Base-by-base conservation (phyloP, 2,888 invertebrate species). In the Piscicola geometra region DNA sequence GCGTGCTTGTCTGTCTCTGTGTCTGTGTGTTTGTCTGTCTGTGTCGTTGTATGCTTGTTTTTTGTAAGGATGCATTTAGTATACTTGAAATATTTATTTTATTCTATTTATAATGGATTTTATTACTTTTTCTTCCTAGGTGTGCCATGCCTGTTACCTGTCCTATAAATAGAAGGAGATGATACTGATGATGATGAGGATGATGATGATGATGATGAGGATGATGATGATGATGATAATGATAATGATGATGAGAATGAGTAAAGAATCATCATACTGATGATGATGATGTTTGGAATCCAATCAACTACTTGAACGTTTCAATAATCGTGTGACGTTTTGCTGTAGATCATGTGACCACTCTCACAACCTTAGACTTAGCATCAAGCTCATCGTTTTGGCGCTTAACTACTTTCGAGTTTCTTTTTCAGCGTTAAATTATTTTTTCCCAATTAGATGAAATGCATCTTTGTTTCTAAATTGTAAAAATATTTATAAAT, bases 1-100 rank as follows among this genome's bases (percentile, higher is more conserved):
- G 94, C 94, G 86, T 90, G 90, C 72, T 98, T 97, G 87, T 68
- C 5, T 15, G 33, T 68, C 30, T 25, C 28, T 36, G 9, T 32
- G 5, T 69, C 15, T 30, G 32, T n/a, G 9, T 66, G n/a, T 66
- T 28, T n/a, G 15, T 66, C 9, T 15, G 66, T 9, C n/a, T 66
- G 9, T 66, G 66, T n/a, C 30, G 9, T 15, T 28, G 30, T 28
- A 15, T 28, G 15, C 15, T 66, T n/a, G 66, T 66, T 66, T 66
- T 28, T 66, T 28, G n/a, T 28, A 28, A 30, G 9, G 25, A 12
- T 12, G 25, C 15, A 15, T 33, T 71, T 0, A 1, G 21, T 30
- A 25, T 47, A 9, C 28, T 1, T 71, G 15, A 50, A 2, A 33
- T 36, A 67, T 41, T 36, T 21, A 18, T 41, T 28, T 66, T 25